These are phyloP conservation scores for Neolamprologus tretocephalus DNA, from an alignment of 2,113 vertebrate species.

Conservation along the genomic window DNA sequence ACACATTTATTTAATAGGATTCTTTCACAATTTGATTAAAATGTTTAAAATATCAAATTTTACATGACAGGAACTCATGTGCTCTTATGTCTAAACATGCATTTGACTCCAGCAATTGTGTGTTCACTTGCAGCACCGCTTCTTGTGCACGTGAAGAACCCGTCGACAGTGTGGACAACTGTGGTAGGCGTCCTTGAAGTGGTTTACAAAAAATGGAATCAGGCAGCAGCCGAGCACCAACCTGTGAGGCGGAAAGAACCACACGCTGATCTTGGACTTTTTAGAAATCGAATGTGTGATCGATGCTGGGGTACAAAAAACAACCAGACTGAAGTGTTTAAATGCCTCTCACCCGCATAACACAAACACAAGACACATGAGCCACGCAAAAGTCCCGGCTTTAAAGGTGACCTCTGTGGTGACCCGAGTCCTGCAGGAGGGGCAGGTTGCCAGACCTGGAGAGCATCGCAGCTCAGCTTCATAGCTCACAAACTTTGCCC, in stretches of 20 bases:
- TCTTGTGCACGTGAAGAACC: conserved; percentile 50
- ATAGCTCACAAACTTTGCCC: conserved; percentile 19
- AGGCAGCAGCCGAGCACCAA: conserved; percentile 59
- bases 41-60: accelerated
- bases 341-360: conserved; percentile 54
- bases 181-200: conserved; percentile 59
- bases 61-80: not conserved
- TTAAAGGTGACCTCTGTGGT: conserved; percentile 48
- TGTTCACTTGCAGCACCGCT: conserved; percentile 28
- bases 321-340: not conserved
- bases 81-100: not conserved
- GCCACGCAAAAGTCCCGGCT: conserved; percentile 32
- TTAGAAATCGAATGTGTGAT: not conserved
- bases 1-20: conserved; percentile 31
- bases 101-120: not conserved
- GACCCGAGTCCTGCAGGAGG: conserved; percentile 43
- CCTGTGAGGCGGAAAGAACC: not conserved
- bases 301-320: not conserved
- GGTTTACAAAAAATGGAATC: conserved; percentile 47
- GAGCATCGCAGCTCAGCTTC: conserved; percentile 1
- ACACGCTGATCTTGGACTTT: not conserved
- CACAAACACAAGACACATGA: conserved; percentile 54
- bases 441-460: conserved; percentile 37
- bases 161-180: conserved; percentile 45
- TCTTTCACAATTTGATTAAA: not conserved